These are phyloP conservation scores for Heliconius melpomene DNA, from an alignment of 1,140 invertebrate genomes.

Conservation along the genomic window DNA sequence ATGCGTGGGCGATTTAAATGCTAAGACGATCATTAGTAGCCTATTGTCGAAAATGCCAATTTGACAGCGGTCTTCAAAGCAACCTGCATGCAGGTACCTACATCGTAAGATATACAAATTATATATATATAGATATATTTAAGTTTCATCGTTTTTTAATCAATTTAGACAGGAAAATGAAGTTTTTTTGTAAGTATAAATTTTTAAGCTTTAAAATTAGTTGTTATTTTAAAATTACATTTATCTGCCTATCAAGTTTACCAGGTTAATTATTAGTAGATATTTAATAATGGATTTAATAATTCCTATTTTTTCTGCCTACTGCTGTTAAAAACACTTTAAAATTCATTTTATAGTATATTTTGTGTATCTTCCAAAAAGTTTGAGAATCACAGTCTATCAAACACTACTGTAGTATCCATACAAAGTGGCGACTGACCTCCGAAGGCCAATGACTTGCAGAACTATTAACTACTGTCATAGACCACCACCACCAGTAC, in stretches of 20 bases:
- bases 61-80: conserved; percentile 60
- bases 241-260: no score
- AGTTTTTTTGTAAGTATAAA: not conserved
- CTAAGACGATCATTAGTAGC: conserved; percentile 74
- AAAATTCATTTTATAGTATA: no score
- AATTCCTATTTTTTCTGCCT: no score
- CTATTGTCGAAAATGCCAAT: conserved; percentile 71
- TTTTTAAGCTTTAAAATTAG: no score
- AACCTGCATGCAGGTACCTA: not conserved
- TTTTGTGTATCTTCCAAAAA: not conserved
- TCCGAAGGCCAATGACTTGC: conserved; percentile 74
- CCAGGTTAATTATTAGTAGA: no score
- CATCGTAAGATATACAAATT: not conserved
- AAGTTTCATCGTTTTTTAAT: not conserved
- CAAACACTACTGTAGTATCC: conserved; percentile 47
- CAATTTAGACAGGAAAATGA: not conserved
- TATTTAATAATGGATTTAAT: no score
- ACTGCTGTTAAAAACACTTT: no score
- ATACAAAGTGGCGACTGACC: conserved; percentile 63
- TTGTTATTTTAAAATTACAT: not conserved
- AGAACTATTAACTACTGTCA: conserved; percentile 54
- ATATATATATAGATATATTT: not conserved
- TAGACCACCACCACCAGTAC: conserved; percentile 61
- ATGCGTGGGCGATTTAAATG: conserved; percentile 73
- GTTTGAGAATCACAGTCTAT: conserved; percentile 55